Conservation (phyloP, 2,888 invertebrate species). For the Marronus borbonicus region DNA sequence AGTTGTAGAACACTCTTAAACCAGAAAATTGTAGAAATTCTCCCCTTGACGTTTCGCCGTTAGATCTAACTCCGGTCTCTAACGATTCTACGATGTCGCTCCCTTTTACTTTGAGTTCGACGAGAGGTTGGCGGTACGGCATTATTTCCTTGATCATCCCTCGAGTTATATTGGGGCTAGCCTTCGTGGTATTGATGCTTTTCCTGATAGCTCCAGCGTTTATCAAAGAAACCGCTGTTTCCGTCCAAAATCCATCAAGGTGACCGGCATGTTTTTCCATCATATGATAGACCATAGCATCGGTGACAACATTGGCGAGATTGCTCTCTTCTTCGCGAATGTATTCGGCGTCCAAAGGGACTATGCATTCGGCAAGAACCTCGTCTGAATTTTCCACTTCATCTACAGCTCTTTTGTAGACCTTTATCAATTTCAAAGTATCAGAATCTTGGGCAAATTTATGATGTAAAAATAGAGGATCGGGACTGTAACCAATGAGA, state of each 20-base stretch:
- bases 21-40: constrained; percentile 92
- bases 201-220: constrained; percentile 86
- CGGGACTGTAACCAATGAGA: constrained; percentile 67
- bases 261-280: constrained; percentile 70
- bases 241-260: constrained; percentile 76
- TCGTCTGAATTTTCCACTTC: constrained; percentile 70
- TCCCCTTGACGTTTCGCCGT: constrained; percentile 72
- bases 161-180: constrained; percentile 76
- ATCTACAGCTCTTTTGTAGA: constrained; percentile 74
- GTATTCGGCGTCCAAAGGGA: constrained; percentile 69
- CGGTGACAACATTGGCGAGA: constrained; percentile 86
- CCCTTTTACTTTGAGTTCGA: constrained; percentile 79
- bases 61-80: constrained; percentile 64
- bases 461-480: constrained; percentile 74
- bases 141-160: constrained; percentile 82
- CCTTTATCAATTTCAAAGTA: constrained; percentile 75
- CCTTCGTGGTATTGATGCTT: constrained; percentile 72
- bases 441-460: constrained; percentile 78
- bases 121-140: constrained; percentile 83
- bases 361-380: constrained; percentile 80
- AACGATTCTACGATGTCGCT: constrained; percentile 72
- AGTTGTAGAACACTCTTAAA: constrained; percentile 78
- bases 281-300: constrained; percentile 80
- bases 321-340: constrained; percentile 88
- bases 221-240: constrained; percentile 82